Base-by-base conservation (phyloP, 1,140 invertebrate genomes). In the Drosophila guanche region DNA sequence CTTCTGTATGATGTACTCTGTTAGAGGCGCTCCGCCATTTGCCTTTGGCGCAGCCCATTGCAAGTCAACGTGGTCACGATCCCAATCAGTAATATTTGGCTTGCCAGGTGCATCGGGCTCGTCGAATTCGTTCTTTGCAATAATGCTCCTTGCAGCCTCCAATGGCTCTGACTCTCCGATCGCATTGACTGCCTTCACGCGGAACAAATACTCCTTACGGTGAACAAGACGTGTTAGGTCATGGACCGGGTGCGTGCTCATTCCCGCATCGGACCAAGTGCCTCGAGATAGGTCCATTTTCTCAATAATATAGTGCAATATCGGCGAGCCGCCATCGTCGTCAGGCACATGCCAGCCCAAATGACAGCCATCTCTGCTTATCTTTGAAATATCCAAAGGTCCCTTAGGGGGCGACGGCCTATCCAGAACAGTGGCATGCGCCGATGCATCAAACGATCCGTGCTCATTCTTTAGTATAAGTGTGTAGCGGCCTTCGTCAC, bases 211-310 rank as follows among this genome's bases (percentile, higher is more conserved):
- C 90, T 98, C 96, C 79, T 99, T 99, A 72, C 96, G 96, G 90
- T 99, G 97, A 41, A 98, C 95, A 6, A 99, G 93, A 79, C 97
- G 94, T 6, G 94, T 95, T 0, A 99, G 96, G 88, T 98, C 95
- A 79, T 97, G 96, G 23, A 95, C 96, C 3, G 97, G 94, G 69
- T 95, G 94, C 62, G 95, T 96, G 66, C 96, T 95, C 95, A 97
- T 97, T 40, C 97, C 97, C 78, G 97, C 97, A 91, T 98, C 97
- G 14, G 96, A 95, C 99, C 98, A 99, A 3, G 97, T 98, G 54
- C 98, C 98, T 68, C 98, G 94, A 1, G 97, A 95, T 1, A 98
- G 93, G 86, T 99, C 98, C 97, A 99, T 99, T 92, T 99, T 99
- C 91, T 99, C 98, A 59, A 99, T 94, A 29, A 99, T 93, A 86